A percentile compares a stretch with the other conserved stretches of the same genome.
Evolutionary conservation across 2,888 invertebrate species (phyloP).

Genomic region (Tipula helvola): DNA sequence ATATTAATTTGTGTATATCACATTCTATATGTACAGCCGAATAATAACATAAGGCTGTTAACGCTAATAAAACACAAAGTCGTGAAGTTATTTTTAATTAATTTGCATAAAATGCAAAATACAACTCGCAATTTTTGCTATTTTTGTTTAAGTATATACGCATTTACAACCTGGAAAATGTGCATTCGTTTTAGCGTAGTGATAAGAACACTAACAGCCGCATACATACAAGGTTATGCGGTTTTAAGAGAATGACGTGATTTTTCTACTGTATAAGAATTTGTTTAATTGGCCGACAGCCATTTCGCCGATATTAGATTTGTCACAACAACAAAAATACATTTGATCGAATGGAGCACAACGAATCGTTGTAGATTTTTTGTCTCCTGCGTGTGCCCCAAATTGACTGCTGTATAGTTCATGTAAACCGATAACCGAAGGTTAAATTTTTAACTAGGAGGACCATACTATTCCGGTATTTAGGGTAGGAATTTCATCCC

Average conservation of each 20-base stretch:
- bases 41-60: background rate
- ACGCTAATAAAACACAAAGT: background rate
- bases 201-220: background rate
- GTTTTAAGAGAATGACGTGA: background rate
- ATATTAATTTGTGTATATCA: background rate
- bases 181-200: background rate
- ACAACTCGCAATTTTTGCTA: background rate
- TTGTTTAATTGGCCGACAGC: no score
- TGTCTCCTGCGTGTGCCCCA: no score
- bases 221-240: background rate
- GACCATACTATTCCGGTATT: no score
- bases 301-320: no score
- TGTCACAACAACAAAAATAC: no score
- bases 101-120: background rate
- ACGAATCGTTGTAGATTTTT: no score
- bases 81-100: slow-evolving; percentile 4
- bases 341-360: no score
- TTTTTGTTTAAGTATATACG: background rate
- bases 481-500: no score
- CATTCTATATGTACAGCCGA: background rate
- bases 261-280: no score
- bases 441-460: no score
- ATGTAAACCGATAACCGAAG: no score
- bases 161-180: background rate
- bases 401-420: no score